phyloP scores from a whole-genome alignment of 2,797 vertebrate genomes.

The Phalloptychus januarius region DNA sequence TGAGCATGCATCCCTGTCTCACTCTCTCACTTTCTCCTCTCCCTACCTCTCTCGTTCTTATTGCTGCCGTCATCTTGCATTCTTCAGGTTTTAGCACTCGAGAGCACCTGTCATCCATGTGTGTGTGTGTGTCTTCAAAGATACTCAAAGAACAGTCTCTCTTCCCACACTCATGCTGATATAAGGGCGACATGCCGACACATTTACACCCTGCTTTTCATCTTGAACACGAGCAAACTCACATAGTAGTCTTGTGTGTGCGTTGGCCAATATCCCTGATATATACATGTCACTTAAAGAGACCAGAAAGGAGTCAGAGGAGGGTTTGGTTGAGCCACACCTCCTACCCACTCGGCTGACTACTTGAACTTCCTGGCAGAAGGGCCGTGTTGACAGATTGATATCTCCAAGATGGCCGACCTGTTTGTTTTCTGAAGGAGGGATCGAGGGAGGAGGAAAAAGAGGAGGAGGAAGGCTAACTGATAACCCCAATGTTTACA shows the following conservation, averaged over 20 bases:
- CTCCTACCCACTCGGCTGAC: conserved; percentile 77
- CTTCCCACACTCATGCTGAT: conserved; percentile 22
- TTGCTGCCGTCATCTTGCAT: conserved; percentile 35
- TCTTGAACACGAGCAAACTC: conserved; percentile 49
- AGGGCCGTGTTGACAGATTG: conserved; percentile 87
- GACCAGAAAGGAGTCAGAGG: conserved; percentile 52
- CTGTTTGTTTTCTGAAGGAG: conserved; percentile 87
- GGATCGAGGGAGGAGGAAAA: conserved; percentile 46
- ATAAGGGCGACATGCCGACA: conserved; percentile 40
- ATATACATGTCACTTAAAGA: conserved; percentile 73
- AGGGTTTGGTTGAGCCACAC: conserved; percentile 50
- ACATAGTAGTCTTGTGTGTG: conserved; percentile 15
- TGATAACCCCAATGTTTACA: conserved; percentile 87
- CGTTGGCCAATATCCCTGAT: conserved; percentile 59
- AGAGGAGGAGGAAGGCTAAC: conserved; percentile 57
- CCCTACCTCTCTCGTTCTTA: conserved; percentile 22
- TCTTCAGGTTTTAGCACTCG: conserved; percentile 47
- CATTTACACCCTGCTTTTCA: conserved; percentile 59
- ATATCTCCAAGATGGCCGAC: conserved; percentile 87
- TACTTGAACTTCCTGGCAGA: conserved; percentile 92
- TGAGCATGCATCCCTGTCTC: conserved; percentile 22
- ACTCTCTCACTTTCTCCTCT: conserved; percentile 58
- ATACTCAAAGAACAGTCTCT: conserved; percentile 34
- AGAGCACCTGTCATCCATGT: conserved; percentile 52
- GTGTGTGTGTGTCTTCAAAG: conserved; percentile 44